A percentile compares a stretch with the other conserved stretches of the same genome.
These are phyloP conservation scores for Cephus pulcher DNA, from an alignment of 2,888 invertebrate genomes.

Conservation along the genomic window DNA sequence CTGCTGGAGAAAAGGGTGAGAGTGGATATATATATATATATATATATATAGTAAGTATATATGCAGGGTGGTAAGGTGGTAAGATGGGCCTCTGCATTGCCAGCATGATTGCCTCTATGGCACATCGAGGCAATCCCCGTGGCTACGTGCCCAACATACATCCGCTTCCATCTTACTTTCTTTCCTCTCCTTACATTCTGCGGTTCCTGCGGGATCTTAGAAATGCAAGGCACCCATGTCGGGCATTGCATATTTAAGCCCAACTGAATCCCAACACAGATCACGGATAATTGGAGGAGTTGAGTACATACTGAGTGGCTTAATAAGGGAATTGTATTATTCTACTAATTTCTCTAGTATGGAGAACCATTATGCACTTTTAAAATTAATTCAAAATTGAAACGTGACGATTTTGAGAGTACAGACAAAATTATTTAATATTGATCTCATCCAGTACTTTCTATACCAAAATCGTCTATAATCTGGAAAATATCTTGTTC, in stretches of 20 bases:
- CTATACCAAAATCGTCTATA: not conserved
- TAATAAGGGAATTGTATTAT: not conserved
- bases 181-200: conserved; percentile 27
- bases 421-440: not conserved
- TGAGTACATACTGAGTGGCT: not conserved
- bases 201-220: conserved; percentile 47
- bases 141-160: conserved; percentile 67
- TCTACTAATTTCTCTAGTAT: not conserved
- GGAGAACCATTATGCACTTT: not conserved
- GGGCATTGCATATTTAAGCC: conserved; percentile 55
- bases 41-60: conserved; percentile 36
- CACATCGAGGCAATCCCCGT: conserved; percentile 67
- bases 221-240: conserved; percentile 50
- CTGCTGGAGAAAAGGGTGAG: conserved; percentile 11
- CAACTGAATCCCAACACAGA: conserved; percentile 42
- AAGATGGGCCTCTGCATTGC: conserved; percentile 64
- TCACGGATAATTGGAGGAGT: conserved; percentile 33
- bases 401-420: not conserved
- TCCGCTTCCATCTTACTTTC: conserved; percentile 56
- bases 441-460: not conserved
- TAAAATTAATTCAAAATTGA: not conserved
- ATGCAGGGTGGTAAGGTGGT: conserved; percentile 57
- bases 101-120: conserved; percentile 66
- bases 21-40: conserved; percentile 4
- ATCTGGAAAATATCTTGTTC: not conserved